A percentile compares a stretch with the other conserved stretches of the same genome.
Conservation (phyloP, 1,140 invertebrate species). For the Hestina assimilis region DNA sequence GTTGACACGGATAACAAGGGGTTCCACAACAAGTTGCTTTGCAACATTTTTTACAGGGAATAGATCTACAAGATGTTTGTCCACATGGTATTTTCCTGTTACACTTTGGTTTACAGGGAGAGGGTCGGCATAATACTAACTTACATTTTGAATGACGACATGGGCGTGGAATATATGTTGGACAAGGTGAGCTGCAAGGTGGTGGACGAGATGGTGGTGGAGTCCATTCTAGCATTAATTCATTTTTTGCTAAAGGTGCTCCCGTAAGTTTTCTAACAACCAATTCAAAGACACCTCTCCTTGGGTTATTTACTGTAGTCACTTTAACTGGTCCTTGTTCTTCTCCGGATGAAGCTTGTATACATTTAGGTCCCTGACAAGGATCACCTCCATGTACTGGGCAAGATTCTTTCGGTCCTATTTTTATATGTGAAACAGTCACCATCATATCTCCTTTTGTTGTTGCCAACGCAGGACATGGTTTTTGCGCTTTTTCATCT, state of each 20-base stretch:
- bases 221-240: constrained; percentile 69
- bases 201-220: constrained; percentile 49
- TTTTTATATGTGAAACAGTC: constrained; percentile 61
- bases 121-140: constrained; percentile 42
- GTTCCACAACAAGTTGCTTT: constrained; percentile 31
- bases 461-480: constrained; percentile 37
- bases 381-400: constrained; percentile 53
- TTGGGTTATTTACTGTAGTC: constrained; percentile 52
- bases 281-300: constrained; percentile 68
- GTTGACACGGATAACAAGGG: constrained; percentile 30
- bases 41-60: constrained; percentile 39
- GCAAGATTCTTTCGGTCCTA: constrained; percentile 53
- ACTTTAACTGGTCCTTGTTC: constrained; percentile 56
- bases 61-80: constrained; percentile 12
- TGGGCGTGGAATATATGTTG: constrained; percentile 27
- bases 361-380: constrained; percentile 58
- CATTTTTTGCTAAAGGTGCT: constrained; percentile 64
- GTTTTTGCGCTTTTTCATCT: constrained; percentile 39
- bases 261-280: constrained; percentile 61
- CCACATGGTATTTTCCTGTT: constrained; percentile 39
- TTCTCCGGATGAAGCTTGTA: constrained; percentile 42
- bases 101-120: constrained; percentile 42
- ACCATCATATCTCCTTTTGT: constrained; percentile 54
- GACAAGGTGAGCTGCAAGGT: constrained; percentile 41
- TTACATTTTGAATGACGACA: constrained; percentile 52